phyloP scores from a whole-genome alignment of 2,888 invertebrate species.

The Nesidiocoris tenuis region DNA sequence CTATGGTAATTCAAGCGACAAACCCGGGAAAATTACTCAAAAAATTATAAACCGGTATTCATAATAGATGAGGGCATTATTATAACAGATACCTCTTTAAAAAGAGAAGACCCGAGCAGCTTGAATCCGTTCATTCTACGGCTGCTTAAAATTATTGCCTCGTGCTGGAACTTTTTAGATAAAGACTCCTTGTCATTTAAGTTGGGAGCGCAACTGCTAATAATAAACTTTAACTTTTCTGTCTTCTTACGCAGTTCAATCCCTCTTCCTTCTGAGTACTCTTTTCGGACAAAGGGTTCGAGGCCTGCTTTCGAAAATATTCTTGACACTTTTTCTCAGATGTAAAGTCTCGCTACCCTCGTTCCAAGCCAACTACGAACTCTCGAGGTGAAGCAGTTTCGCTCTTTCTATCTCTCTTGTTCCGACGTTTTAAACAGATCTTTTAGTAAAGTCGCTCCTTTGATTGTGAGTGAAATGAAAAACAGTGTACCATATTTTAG shows the following conservation, averaged over 20 bases:
- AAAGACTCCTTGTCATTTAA: slow-evolving; percentile 35
- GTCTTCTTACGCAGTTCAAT: slow-evolving; percentile 18
- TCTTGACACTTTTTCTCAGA: slow-evolving; percentile 33
- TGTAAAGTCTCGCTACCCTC: slow-evolving; percentile 33
- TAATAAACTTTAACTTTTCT: slow-evolving; percentile 38
- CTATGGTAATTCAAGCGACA: too few relatives aligned
- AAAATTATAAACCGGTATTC: too few relatives aligned
- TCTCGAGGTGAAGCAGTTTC: too few relatives aligned
- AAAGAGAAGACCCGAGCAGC: neutral
- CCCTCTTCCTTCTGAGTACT: neutral
- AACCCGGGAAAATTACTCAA: too few relatives aligned
- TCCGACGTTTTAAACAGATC: too few relatives aligned
- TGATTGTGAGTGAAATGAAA: too few relatives aligned
- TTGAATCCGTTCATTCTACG: slow-evolving; percentile 2
- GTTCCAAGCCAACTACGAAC: too few relatives aligned
- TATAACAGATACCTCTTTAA: neutral
- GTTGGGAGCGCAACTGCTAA: slow-evolving; percentile 29
- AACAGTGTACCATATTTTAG: too few relatives aligned
- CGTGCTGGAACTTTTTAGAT: slow-evolving; percentile 32
- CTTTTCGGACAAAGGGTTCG: slow-evolving; percentile 16
- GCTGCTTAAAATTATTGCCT: slow-evolving; percentile 26
- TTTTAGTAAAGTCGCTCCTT: too few relatives aligned
- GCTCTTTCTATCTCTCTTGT: too few relatives aligned
- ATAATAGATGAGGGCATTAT: too few relatives aligned
- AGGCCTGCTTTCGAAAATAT: slow-evolving; percentile 33